These are phyloP conservation scores for Sycophila sp. DNA, from an alignment of 1,140 invertebrate species.

Conservation along the genomic window DNA sequence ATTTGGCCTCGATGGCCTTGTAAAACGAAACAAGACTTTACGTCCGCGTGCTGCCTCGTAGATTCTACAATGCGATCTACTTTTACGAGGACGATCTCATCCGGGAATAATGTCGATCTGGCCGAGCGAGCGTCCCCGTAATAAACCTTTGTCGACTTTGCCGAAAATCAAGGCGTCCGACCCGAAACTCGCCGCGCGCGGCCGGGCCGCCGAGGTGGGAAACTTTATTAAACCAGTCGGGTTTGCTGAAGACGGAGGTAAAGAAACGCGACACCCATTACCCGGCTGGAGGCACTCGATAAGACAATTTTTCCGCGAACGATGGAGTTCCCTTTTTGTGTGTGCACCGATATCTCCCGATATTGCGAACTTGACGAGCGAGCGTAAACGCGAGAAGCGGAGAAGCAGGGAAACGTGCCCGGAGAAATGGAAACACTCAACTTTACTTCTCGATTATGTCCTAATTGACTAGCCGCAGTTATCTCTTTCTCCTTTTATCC, in stretches of 20 bases:
- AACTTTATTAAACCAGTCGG: neutral
- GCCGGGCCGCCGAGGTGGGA: too few relatives aligned
- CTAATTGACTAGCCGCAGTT: slow-evolving; percentile 7
- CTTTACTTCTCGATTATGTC: neutral
- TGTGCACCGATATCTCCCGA: neutral
- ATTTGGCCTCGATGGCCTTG: neutral
- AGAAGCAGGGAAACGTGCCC: neutral
- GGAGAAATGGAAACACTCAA: slow-evolving; percentile 11
- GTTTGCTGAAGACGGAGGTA: slow-evolving; percentile 3
- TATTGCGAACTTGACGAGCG: too few relatives aligned
- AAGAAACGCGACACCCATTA: neutral
- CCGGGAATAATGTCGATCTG: too few relatives aligned
- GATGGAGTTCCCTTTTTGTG: neutral
- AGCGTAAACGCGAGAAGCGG: neutral
- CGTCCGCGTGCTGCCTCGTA: too few relatives aligned
- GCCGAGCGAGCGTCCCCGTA: too few relatives aligned
- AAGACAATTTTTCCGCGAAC: slow-evolving; percentile 7
- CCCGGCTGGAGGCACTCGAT: neutral
- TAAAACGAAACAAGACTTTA: too few relatives aligned
- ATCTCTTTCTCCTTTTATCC: slow-evolving; percentile 1
- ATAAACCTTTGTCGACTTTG: too few relatives aligned
- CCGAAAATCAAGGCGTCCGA: too few relatives aligned
- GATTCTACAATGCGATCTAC: too few relatives aligned
- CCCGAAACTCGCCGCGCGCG: too few relatives aligned
- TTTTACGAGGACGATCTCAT: too few relatives aligned